phyloP scores from a whole-genome alignment of 2,797 vertebrate genomes.

The Rhodeus uyekii region DNA sequence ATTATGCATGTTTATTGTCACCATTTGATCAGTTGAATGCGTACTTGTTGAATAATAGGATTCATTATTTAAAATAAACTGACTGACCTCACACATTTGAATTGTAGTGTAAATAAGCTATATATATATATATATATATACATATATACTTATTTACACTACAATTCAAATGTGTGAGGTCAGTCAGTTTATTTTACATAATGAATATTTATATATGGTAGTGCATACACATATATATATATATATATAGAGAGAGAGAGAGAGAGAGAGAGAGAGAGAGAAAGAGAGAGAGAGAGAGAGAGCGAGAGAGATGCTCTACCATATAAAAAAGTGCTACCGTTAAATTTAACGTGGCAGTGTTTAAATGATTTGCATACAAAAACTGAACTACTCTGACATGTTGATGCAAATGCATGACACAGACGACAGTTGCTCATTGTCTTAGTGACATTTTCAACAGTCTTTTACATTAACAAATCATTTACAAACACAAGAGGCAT shows the following conservation, averaged over 20 bases:
- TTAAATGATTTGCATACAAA: conserved; percentile 39
- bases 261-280: too few species aligned
- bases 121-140: too few species aligned
- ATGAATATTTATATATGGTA: too few species aligned
- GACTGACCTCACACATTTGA: neutral
- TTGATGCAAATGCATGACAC: conserved; percentile 10
- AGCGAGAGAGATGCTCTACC: too few species aligned
- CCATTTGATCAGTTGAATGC: neutral
- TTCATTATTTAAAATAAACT: neutral
- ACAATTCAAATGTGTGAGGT: too few species aligned
- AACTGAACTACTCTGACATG: conserved; percentile 1
- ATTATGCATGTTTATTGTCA: neutral
- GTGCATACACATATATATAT: too few species aligned
- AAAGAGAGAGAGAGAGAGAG: too few species aligned
- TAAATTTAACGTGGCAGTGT: neutral
- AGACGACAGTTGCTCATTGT: neutral
- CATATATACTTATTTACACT: too few species aligned
- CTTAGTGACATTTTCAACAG: neutral
- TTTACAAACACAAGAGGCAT: conserved; percentile 33
- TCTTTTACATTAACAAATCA: neutral
- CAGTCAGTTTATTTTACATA: too few species aligned
- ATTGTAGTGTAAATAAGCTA: neutral
- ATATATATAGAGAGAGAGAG: too few species aligned
- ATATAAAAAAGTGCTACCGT: too few species aligned
- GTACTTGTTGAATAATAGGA: neutral